Evolutionary conservation across 2,888 invertebrate species (phyloP), one percentile per base, ranked within the genome.

Genomic region (Galeopsomyia nigrocyanea): DNA sequence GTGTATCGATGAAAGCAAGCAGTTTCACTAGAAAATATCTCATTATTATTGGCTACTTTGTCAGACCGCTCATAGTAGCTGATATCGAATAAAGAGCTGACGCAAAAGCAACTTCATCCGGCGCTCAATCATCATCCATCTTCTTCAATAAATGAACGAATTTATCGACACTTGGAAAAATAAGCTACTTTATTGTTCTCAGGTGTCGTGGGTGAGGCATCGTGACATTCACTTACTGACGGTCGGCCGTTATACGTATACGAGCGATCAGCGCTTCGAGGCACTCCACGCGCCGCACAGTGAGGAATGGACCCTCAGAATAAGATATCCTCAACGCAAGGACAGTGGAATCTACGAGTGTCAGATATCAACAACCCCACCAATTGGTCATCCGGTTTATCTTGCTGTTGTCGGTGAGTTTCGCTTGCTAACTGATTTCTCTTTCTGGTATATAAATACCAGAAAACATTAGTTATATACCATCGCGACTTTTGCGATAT

Each of bases 301-400:
- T 63, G 94, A 95, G 85, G 94, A 94, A 86, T 94, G 94, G 95
- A 93, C 93, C 63, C 88, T 95, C 67, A 90, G 93, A 81, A 92
- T 92, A 84, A 88, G 91, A 73, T 92, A 92, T 84, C 91, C 92
- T 3, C 92, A 92, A 84, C 88, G 90, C 74, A 90, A 91, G 80
- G 93, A 93, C 83, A 89, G 91, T 6, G 93, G 93, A 49, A 90
- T 93, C 80, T 95, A 95, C 87, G 95, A 95, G 88, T 95, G 95
- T 84, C 95, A 95, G 88, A 94, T 95, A 84, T 94, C 94, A 79
- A 95, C 95, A 57, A 95, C 95, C 71, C 95, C 95, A 60, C 95
- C 94, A 67, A 91, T 94, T 56, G 94, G 94, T 46, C 93, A 94
- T 84, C 91, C 92, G 53, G 92, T 95, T 66, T 91, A 91, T 84